These are phyloP conservation scores for Brachionus asplanchnoidis DNA, from an alignment of 1,140 invertebrate species.

Conservation along the genomic window DNA sequence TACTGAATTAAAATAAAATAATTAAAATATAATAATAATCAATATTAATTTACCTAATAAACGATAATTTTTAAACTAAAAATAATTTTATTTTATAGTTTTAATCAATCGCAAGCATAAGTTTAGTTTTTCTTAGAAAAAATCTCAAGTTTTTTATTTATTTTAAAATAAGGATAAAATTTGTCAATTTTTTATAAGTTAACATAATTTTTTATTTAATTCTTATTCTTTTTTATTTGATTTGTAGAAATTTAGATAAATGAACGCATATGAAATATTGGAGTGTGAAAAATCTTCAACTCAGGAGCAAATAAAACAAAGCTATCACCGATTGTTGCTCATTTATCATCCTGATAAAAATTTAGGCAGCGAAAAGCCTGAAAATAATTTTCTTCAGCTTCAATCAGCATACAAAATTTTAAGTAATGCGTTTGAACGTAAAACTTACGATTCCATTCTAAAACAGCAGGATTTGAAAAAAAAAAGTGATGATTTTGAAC, in stretches of 20 bases:
- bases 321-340: not conserved
- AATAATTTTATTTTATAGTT: too few relatives aligned
- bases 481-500: not conserved
- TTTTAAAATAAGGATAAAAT: too few relatives aligned
- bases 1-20: too few relatives aligned
- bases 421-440: not conserved
- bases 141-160: too few relatives aligned
- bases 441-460: not conserved
- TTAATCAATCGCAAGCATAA: too few relatives aligned
- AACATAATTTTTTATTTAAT: too few relatives aligned
- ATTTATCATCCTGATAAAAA: constrained; percentile 39
- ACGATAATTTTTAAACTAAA: too few relatives aligned
- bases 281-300: not conserved
- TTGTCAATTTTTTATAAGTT: too few relatives aligned
- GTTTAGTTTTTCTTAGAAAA: too few relatives aligned
- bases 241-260: not conserved
- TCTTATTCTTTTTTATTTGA: too few relatives aligned
- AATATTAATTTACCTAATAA: too few relatives aligned
- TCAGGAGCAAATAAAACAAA: constrained; percentile 30
- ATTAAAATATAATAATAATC: too few relatives aligned
- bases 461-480: not conserved
- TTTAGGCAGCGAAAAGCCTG: not conserved
- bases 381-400: not conserved
- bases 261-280: constrained; percentile 37
- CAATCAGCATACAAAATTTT: constrained; percentile 12